A percentile compares a stretch with the other conserved stretches of the same genome.
Conservation (phyloP, 2,113 vertebrate species). For the Chaenocephalus aceratus region DNA sequence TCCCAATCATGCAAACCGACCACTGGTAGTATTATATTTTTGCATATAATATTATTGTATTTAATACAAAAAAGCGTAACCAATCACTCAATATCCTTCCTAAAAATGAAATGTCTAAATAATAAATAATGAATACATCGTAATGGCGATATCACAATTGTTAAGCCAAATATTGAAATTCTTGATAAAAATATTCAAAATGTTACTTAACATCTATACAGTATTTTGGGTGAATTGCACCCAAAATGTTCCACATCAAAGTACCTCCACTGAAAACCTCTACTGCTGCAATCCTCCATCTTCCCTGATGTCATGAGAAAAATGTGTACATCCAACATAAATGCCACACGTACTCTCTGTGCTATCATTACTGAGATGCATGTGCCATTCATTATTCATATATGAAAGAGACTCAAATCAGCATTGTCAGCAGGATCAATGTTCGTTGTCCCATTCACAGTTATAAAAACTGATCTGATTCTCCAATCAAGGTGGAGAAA, state of each 20-base stretch:
- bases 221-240: not conserved
- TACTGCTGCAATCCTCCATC: not conserved
- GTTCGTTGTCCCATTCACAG: not conserved
- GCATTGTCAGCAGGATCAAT: not conserved
- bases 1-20: too few relatives aligned
- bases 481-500: not conserved
- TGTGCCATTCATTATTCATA: not conserved
- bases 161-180: not conserved
- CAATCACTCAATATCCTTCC: too few relatives aligned
- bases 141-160: not conserved
- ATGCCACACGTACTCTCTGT: not conserved
- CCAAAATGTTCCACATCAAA: not conserved
- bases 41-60: too few relatives aligned
- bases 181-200: not conserved
- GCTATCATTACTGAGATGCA: not conserved
- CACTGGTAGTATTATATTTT: too few relatives aligned
- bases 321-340: not conserved
- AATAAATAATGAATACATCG: not conserved
- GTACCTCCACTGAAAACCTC: not conserved
- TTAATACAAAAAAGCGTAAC: not conserved
- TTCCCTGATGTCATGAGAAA: not conserved
- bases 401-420: not conserved
- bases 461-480: slow-evolving; percentile 1
- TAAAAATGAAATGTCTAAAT: not conserved
- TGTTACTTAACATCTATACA: too few relatives aligned